Evolutionary conservation across 2,113 vertebrate genomes (phyloP).

Genomic region (Sorex araneus): DNA sequence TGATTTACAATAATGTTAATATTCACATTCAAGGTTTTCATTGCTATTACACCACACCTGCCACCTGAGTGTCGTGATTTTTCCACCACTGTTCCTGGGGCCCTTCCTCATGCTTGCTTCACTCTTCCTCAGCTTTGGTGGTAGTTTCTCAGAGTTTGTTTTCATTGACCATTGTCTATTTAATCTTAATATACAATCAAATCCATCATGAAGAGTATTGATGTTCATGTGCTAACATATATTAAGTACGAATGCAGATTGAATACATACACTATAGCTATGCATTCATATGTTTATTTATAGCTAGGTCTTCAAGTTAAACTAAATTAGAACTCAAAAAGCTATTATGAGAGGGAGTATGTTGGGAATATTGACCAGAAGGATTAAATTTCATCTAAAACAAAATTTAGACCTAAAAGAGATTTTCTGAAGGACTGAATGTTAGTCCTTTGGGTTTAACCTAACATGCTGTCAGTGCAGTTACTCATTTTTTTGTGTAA

Average conservation of each 20-base stretch:
- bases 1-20: no score
- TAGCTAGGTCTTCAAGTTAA: not conserved
- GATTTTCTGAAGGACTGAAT: not conserved
- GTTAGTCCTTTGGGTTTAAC: not conserved
- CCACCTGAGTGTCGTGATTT: not conserved
- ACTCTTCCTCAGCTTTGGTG: no score
- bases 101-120: no score
- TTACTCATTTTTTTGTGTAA: constrained; percentile 11
- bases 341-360: not conserved
- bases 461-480: not conserved
- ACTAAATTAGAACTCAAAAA: not conserved
- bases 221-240: not conserved
- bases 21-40: no score
- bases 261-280: not conserved
- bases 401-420: not conserved
- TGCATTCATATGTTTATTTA: not conserved
- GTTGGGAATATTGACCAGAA: not conserved
- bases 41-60: no score
- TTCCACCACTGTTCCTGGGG: not conserved
- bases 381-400: not conserved
- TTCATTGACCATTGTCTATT: not conserved
- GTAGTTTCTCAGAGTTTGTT: no score
- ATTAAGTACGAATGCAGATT: not conserved
- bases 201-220: not conserved
- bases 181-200: not conserved